Base-by-base conservation (phyloP, 2,797 vertebrate species). In the Enteromius anoplus region DNA sequence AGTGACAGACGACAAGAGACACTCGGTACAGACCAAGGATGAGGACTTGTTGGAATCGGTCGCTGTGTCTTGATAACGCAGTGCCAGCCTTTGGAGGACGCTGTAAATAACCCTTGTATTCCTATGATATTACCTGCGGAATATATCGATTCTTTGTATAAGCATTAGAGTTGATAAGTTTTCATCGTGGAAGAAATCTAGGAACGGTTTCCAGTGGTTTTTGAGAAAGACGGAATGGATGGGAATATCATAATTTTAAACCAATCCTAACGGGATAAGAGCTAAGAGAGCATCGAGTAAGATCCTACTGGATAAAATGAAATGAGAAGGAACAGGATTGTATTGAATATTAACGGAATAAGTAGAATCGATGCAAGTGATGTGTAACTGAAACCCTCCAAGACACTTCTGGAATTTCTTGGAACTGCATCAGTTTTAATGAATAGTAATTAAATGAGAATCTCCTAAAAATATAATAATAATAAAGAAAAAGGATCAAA, bases 41-140 rank as follows among this genome's bases (percentile, higher is more conserved):
- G 94, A 92, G 88, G 72, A 87, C 81, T 92, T 94, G 86, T 93
- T 96, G 93, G 94, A 96, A 84, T 94, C 94, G 8, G 95, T 95
- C 89, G 90, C 95, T 91, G 93, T 95, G 90, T 97, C 95, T 88
- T 96, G 96, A 97, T 94, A 88, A 90, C 85, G 53, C 78, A 85
- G 62, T 62, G 79, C 34, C 64, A 87, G 53, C 32, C 47, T 42
- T 62, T 80, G 70, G 14, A 42, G 73, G 42, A 89, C 78, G 37
- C 58, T 90, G 89, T 90, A 91, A 81, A 91, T 90, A 86, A 75
- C 45, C 85, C 23, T 58, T 87, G 88, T 89, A 79, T 88, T 81
- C 78, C 51, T 81, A 86, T 84, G 71, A 84, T 78, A 85, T 78
- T 60, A 85, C 75, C 75, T 58, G 77, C 45, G 83, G 72, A 76